A percentile compares a stretch with the other conserved stretches of the same genome.
These are phyloP conservation scores for Tuta absoluta DNA, from an alignment of 2,888 invertebrate genomes.

Conservation along the genomic window DNA sequence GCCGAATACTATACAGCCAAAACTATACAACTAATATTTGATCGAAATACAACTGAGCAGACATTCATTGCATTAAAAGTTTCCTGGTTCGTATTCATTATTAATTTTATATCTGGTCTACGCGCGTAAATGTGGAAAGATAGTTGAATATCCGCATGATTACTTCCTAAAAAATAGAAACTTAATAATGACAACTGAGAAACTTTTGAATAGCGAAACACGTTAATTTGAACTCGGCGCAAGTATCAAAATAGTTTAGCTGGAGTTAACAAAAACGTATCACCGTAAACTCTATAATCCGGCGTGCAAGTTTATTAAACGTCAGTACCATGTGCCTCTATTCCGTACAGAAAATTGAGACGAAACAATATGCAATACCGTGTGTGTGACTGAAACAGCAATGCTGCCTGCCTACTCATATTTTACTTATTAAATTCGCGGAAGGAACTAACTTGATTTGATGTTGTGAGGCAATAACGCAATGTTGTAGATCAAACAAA, in stretches of 20 bases:
- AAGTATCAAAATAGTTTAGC: conserved; percentile 35
- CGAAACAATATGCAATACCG: conserved; percentile 49
- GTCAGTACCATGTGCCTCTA: conserved; percentile 60
- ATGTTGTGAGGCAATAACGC: conserved; percentile 16
- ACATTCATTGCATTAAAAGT: too few species aligned
- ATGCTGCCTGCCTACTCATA: conserved; percentile 36
- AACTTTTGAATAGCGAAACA: too few species aligned
- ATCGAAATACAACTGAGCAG: too few species aligned
- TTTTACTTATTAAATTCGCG: conserved; percentile 30
- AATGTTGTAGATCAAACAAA: conserved; percentile 16
- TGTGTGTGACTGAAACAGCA: conserved; percentile 48
- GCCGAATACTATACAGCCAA: too few species aligned
- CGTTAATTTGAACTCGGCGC: not conserved
- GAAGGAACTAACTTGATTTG: conserved; percentile 10
- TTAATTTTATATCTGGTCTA: too few species aligned
- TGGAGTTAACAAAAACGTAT: conserved; percentile 49
- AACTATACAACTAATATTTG: too few species aligned
- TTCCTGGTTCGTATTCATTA: too few species aligned
- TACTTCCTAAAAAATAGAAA: too few species aligned
- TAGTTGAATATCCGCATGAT: too few species aligned
- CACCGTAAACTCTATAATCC: conserved; percentile 58
- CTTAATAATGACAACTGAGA: too few species aligned
- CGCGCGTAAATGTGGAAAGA: too few species aligned
- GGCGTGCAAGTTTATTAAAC: conserved; percentile 64
- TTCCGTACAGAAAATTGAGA: conserved; percentile 45